Evolutionary conservation across 2,797 vertebrate genomes (phyloP), one percentile per base, ranked within the genome.

Genomic region (Brotula barbata): DNA sequence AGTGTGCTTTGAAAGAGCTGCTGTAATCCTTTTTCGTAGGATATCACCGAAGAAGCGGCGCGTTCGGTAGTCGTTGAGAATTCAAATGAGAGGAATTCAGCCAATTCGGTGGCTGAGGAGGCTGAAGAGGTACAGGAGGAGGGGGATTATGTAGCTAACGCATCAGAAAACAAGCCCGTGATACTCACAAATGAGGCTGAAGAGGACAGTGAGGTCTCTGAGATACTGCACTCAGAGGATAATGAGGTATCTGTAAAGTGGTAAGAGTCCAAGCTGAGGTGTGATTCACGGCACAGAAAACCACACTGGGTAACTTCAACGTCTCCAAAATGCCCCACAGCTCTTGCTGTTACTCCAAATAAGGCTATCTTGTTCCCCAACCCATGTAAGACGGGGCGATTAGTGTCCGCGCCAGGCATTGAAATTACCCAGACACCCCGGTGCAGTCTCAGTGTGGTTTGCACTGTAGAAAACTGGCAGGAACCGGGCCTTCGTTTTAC

Each of bases 1-100:
- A 21, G 8, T 58, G 65, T 42, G 46, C 42, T 41, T 69, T 78
- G 70, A 86, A 80, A 81, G 76, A 77, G 53, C 60, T 57, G 53
- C 69, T 84, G 15, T 77, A 66, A 77, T 84, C 81, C 82, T 64
- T 79, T 85, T 80, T 74, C 83, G 33, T 82, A 90, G 89, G 88
- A 83, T 47, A 73, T 69, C 8, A 9, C 72, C 64, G 74, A 78
- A 66, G 85, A 85, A 65, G 66, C 76, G 48, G 57, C 77, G 20
- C 66, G 68, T 46, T 80, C 51, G n/a, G 71, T 87, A 82, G 80
- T 80, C 77, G 85, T 82, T 73, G 77, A 87, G 62, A 53, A 61
- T 63, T 80, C 75, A 81, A 73, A 77, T 80, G 80, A 78, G 75
- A 70, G 63, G 41, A 39, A 57, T 65, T 68, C 82, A 52, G 46